Percentiles rank a stretch among this genome's conserved stretches.
Evolutionary conservation across 37 sponge, comb jelly and placozoan species (phyloP).

Genomic region (Oopsacas minuta): DNA sequence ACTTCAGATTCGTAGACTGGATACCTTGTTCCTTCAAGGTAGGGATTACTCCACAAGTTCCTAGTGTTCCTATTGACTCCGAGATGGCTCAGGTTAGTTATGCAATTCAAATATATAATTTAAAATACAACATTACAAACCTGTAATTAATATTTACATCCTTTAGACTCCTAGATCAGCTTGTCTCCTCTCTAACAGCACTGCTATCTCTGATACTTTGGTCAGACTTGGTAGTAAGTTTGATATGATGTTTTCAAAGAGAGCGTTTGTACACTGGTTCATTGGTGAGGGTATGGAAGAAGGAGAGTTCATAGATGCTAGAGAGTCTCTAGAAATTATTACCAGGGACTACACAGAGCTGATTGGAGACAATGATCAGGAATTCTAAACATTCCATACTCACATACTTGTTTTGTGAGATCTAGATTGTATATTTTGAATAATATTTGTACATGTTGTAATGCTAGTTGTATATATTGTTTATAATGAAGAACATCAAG

Average conservation of each 20-base stretch:
- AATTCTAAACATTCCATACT: too few relatives aligned
- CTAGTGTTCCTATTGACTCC: background rate
- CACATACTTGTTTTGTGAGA: too few relatives aligned
- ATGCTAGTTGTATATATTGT: too few relatives aligned
- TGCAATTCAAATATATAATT: background rate
- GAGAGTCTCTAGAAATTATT: background rate
- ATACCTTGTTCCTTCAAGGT: slow-evolving; percentile 28
- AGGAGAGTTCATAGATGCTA: background rate
- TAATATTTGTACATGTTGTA: too few relatives aligned
- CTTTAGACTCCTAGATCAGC: background rate
- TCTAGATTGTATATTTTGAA: too few relatives aligned
- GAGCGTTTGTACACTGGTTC: slow-evolving; percentile 37
- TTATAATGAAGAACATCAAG: too few relatives aligned
- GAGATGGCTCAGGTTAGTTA: slow-evolving; percentile 20
- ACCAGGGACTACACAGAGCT: background rate
- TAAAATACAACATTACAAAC: background rate
- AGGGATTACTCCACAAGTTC: slow-evolving; percentile 20
- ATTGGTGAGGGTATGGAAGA: slow-evolving; percentile 1
- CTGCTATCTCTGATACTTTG: slow-evolving; percentile 23
- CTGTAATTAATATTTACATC: background rate
- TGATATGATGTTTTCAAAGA: slow-evolving; percentile 22
- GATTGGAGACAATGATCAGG: background rate
- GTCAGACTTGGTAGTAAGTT: slow-evolving; percentile 18
- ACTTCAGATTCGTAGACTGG: slow-evolving; percentile 26
- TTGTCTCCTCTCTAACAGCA: slow-evolving; percentile 28